Evolutionary conservation across 1,140 invertebrate species (phyloP).

Genomic region (Sinonovacula constricta): DNA sequence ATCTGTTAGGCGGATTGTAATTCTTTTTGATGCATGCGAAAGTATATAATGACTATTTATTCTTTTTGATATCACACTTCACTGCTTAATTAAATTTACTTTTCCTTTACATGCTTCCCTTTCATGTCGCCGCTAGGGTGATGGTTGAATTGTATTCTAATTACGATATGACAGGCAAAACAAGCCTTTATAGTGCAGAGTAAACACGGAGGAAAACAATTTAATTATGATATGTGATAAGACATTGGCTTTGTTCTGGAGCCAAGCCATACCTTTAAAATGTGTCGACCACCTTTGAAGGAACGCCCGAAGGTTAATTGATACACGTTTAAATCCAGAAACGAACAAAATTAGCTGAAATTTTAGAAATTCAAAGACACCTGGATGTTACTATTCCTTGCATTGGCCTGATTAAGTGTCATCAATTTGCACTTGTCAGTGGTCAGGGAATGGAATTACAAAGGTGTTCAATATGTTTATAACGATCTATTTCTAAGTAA

Average conservation of each 20-base stretch:
- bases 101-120: conserved; percentile 13
- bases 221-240: background rate
- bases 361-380: too few relatives aligned
- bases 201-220: background rate
- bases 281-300: too few relatives aligned
- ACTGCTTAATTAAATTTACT: conserved; percentile 54
- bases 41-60: conserved; percentile 52
- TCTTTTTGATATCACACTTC: conserved; percentile 51
- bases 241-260: background rate
- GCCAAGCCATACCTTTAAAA: too few relatives aligned
- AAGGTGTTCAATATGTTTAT: too few relatives aligned
- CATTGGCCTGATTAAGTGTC: too few relatives aligned
- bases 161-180: conserved; percentile 37
- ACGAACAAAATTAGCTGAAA: too few relatives aligned
- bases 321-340: too few relatives aligned
- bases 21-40: conserved; percentile 46
- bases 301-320: too few relatives aligned
- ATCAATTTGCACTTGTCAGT: too few relatives aligned
- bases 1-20: conserved; percentile 27
- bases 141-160: conserved; percentile 14
- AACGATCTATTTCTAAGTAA: too few relatives aligned
- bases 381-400: too few relatives aligned
- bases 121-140: conserved; percentile 14
- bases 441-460: too few relatives aligned
- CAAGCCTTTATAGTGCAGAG: background rate